Conservation (phyloP, 2,113 vertebrate genomes). For the Dendrocopos noguchii region DNA sequence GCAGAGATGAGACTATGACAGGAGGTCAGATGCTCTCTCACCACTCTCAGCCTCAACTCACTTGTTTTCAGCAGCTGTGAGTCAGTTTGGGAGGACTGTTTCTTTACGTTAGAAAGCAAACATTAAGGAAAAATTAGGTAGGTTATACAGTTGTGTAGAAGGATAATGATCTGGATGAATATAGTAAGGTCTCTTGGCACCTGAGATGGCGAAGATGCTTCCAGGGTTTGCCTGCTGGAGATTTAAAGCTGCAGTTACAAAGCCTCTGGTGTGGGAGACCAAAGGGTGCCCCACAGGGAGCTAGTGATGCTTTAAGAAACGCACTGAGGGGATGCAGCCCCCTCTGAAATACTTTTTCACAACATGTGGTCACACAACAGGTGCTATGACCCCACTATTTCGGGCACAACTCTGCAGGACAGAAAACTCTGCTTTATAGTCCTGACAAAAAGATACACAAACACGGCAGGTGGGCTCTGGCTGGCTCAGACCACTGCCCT, state of each 20-base stretch:
- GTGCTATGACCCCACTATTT: not conserved
- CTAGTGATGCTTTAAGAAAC: not conserved
- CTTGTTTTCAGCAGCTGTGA: not conserved
- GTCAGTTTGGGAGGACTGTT: constrained; percentile 5
- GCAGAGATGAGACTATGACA: not conserved
- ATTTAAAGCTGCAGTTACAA: not conserved
- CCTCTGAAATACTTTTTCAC: not conserved
- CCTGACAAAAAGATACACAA: not conserved
- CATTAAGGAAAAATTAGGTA: constrained; percentile 17
- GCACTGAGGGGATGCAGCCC: not conserved
- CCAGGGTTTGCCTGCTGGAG: not conserved
- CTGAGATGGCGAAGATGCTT: not conserved
- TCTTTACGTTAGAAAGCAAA: not conserved
- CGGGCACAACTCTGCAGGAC: not conserved
- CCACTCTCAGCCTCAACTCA: not conserved
- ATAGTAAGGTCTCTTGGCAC: not conserved
- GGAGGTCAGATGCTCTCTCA: not conserved
- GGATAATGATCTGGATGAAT: not conserved
- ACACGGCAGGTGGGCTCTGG: not conserved
- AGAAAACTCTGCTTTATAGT: not conserved
- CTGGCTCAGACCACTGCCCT: not conserved
- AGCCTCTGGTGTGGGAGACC: not conserved
- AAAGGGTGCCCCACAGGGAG: not conserved
- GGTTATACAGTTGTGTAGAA: not conserved
- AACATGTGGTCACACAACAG: not conserved